Evolutionary conservation across 1,140 invertebrate species (phyloP), one percentile per base, ranked within the genome.

Genomic region (Chrysomallon squamiferum): DNA sequence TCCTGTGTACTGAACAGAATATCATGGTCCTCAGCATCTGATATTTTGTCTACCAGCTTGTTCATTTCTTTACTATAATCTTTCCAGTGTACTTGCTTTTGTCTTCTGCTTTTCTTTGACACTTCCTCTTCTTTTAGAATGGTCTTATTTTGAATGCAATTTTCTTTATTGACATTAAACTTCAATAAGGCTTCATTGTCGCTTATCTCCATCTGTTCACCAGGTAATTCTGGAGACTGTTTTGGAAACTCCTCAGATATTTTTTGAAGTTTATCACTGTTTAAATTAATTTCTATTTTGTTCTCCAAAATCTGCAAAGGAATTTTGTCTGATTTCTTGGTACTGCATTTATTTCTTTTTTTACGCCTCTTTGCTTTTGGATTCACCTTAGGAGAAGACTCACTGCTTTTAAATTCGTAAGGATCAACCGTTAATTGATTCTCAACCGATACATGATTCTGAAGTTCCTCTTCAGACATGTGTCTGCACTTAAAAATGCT

Each of bases 1-100:
- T 77, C 75, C 38, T 74, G 75, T 32, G 75, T 74, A 65, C 73
- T 68, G 2, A 72, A 70, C 27, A 78, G n/a, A 4, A 80, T 60
- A 38, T 80, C 76, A 68, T 73, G 71, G 20, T 67, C 63, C 61
- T 80, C 78, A 22, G 78, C 78, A 30, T 71, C 56, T 43, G 32
- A 57, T 13, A 80, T 72, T 59, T 71, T 69, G 25, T 66, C 68
- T 15, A 65, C 63, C n/a, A 78, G 32, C 45, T 70, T 54, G n/a
- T 68, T 47, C 54, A 30, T 54, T 35, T 71, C 64, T 38, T 32
- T 38, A 38, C 35, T 15, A 38, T 38, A 5, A 38, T 38, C 35
- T 38, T 15, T 38, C 35, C 35, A 38, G 35, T 38, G 35, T 5
- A 38, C 35, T 38, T 38, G 5, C 35, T 38, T 38, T 15, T 38